These are phyloP conservation scores for Glaucidium brasilianum DNA, from an alignment of 2,113 vertebrate genomes.

Conservation along the genomic window DNA sequence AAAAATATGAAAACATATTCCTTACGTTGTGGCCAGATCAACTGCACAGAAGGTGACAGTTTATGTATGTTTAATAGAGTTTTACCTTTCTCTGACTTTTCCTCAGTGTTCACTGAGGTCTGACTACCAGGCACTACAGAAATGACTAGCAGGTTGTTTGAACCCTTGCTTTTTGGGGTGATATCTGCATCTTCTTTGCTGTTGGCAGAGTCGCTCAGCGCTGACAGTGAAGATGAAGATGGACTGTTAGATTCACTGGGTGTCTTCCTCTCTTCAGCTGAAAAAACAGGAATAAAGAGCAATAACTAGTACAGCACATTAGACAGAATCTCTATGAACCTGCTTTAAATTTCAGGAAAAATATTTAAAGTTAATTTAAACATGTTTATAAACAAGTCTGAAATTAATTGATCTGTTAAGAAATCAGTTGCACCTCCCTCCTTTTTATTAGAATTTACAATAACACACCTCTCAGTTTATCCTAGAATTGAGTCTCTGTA, in stretches of 20 bases:
- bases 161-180: constrained; percentile 84
- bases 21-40: neutral
- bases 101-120: constrained; percentile 85
- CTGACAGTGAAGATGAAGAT: constrained; percentile 93
- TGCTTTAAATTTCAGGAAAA: neutral
- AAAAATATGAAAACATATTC: neutral
- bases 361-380: neutral
- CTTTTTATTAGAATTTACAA: neutral
- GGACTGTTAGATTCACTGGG: constrained; percentile 89
- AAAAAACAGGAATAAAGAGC: constrained; percentile 5
- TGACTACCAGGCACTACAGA: constrained; percentile 88
- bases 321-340: neutral
- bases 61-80: neutral
- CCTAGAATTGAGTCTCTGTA: neutral
- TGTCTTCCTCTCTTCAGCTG: constrained; percentile 81
- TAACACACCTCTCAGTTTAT: neutral
- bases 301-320: neutral
- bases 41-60: neutral
- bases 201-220: constrained; percentile 95
- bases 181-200: constrained; percentile 91
- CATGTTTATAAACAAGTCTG: neutral
- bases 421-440: neutral
- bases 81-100: constrained; percentile 95
- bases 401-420: neutral
- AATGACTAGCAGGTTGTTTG: constrained; percentile 88